Evolutionary conservation across 2,797 vertebrate species (phyloP).

Genomic region (Pyrrhura leucotis): DNA sequence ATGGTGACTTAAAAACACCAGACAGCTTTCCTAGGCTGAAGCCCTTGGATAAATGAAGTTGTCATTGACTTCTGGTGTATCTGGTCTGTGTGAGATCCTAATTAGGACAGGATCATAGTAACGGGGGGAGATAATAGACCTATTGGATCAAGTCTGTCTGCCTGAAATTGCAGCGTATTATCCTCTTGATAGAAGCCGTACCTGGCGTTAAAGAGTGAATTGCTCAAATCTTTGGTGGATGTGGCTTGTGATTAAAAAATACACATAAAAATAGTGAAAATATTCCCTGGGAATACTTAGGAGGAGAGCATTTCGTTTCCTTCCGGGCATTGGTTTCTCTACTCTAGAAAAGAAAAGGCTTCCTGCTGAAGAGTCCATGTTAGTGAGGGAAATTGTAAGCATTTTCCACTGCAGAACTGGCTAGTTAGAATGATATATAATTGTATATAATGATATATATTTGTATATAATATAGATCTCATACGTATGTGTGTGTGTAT

Average conservation of each 20-base stretch:
- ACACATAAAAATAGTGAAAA: not conserved
- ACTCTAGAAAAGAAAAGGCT: not conserved
- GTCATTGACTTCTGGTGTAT: slow-evolving; percentile 70
- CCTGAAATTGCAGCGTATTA: not conserved
- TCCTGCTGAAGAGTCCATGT: not conserved
- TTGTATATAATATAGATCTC: not conserved
- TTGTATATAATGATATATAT: too few species aligned
- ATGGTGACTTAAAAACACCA: slow-evolving; percentile 67
- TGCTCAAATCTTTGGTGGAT: not conserved
- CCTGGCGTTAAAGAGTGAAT: not conserved
- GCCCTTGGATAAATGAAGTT: slow-evolving; percentile 69
- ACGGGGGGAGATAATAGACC: slow-evolving; percentile 34
- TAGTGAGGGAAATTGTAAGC: not conserved
- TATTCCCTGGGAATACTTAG: not conserved
- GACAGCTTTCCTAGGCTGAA: slow-evolving; percentile 48
- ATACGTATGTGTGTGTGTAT: not conserved
- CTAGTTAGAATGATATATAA: not conserved
- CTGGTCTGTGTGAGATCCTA: slow-evolving; percentile 66
- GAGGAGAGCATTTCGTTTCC: accelerated
- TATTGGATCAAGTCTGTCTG: slow-evolving; percentile 33
- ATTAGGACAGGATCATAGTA: slow-evolving; percentile 63
- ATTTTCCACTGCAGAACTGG: not conserved
- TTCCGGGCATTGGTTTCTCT: not conserved
- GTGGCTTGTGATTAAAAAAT: not conserved
- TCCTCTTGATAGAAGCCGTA: not conserved